Conservation (phyloP, 2,797 vertebrate species). For the Xerus rutilus region DNA sequence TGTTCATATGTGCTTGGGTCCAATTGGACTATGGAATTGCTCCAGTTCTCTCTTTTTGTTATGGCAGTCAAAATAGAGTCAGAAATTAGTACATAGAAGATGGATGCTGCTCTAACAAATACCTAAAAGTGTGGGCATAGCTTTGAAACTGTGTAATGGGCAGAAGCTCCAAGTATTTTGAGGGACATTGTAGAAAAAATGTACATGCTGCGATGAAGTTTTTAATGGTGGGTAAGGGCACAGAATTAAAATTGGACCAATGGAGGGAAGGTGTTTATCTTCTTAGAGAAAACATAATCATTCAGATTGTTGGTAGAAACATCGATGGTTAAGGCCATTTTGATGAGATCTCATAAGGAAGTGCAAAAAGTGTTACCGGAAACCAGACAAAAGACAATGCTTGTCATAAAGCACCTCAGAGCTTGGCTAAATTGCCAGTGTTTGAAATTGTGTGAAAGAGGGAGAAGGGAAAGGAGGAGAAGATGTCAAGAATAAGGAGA, state of each 20-base stretch:
- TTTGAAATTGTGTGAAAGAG: background rate
- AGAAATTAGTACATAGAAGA: background rate
- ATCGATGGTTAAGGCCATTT: background rate
- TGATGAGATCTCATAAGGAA: background rate
- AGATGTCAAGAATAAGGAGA: background rate
- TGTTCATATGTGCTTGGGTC: background rate
- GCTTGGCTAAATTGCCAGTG: background rate
- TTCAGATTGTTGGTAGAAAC: background rate
- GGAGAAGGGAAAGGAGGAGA: background rate
- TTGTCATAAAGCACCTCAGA: background rate
- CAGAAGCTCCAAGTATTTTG: background rate
- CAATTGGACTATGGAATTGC: too few species aligned
- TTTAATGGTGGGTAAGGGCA: background rate
- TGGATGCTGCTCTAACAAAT: background rate
- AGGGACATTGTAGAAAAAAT: background rate
- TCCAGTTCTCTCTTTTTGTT: background rate
- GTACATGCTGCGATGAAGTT: background rate
- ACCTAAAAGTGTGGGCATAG: background rate
- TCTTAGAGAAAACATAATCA: background rate
- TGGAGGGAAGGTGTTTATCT: background rate
- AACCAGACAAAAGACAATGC: background rate
- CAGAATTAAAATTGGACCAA: background rate
- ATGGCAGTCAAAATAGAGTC: background rate
- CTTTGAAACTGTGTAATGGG: background rate
- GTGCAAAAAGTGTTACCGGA: background rate